Evolutionary conservation across 2,113 vertebrate species (phyloP), one percentile per base, ranked within the genome.

Genomic region (Amphiprion ocellaris): DNA sequence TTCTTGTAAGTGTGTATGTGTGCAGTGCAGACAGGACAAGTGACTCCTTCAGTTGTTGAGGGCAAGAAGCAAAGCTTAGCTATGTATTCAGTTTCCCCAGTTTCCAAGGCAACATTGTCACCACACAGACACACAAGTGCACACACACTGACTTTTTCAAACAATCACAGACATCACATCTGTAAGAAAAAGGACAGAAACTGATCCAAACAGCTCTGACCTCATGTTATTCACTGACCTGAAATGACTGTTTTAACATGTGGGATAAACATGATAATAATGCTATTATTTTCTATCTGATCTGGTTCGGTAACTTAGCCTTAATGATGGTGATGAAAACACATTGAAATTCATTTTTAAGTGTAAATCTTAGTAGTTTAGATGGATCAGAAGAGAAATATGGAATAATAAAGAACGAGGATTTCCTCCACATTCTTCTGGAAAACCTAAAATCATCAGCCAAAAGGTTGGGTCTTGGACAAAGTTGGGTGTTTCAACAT

Each of bases 91-190:
- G 23, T 68, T 78, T 69, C 21, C 59, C 11, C 64, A 58, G 86
- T 86, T 89, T 86, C 87, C 87, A 84, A 49, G 83, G 84, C 74
- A 89, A 89, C 87, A 26, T 62, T 28, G 28, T 65, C 12, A 17
- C 21, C 21, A 21, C 26, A 67, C 52, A 60, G 52, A 47, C 41
- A 44, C 41, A 44, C 12, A 44, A 7, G 10, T 12, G 4, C 33
- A 61, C 41, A 56, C 15, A 24, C 52, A 62, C 47, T n/a, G 2
- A 4, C 23, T 30, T 50, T 55, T 26, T 53, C 9, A 55, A 49
- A 28, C 16, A 28, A 21, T 41, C 23, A 26, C 54, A 53, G 21
- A 28, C 17, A 4, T 17, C 14, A 16, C 15, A 23, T 15, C 7
- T 28, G 23, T 17, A 61, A 52, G n/a, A 61, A 26, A 8, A 19